Evolutionary conservation across 2,797 vertebrate genomes (phyloP), one percentile per base, ranked within the genome.

Genomic region (Sebastolobus altivelis): DNA sequence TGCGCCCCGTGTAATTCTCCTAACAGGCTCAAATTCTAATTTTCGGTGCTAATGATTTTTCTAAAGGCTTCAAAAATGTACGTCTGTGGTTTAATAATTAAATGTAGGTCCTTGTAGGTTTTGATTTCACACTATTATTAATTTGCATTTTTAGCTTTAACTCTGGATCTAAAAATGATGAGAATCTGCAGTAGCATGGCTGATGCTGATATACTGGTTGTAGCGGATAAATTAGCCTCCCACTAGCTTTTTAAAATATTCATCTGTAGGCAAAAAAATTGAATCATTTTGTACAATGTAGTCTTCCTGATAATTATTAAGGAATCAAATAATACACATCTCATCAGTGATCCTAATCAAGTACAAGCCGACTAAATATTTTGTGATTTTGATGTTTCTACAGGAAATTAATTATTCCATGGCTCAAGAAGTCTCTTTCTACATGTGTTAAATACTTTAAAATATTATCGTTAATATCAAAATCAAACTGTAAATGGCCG

Each of bases 21-120:
- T 6, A 9, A 63, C 37, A 82, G 70, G 84, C 75, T 82, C 76
- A 13, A 59, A 20, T 27, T 75, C 60, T n/a, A 54, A 20, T 37
- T 56, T 81, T 63, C 20, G 86, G 89, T 91, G 90, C 91, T 88
- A 88, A 79, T n/a, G 27, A 59, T 73, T 78, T 55, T 79, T 81
- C 67, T 86, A 66, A 76, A 33, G 22, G 77, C 78, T 78, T 81
- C 49, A 75, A 13, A 75, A 72, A 65, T 0, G 25, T 13, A 73
- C 56, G 55, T 79, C 70, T 68, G 71, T 38, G 60, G 72, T 65
- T 82, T 6, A 22, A 29, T 60, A 38, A 37, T 54, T 59, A 31
- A 43, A 73, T 35, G 65, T 72, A 11, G 54, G 58, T 75, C 75
- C 40, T 67, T 3, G 55, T 74, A 46, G 58, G 25, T 69, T 85